A percentile compares a stretch with the other conserved stretches of the same genome.
phyloP scores from a whole-genome alignment of 2,888 invertebrate species.

The Cyclophora albipunctata region DNA sequence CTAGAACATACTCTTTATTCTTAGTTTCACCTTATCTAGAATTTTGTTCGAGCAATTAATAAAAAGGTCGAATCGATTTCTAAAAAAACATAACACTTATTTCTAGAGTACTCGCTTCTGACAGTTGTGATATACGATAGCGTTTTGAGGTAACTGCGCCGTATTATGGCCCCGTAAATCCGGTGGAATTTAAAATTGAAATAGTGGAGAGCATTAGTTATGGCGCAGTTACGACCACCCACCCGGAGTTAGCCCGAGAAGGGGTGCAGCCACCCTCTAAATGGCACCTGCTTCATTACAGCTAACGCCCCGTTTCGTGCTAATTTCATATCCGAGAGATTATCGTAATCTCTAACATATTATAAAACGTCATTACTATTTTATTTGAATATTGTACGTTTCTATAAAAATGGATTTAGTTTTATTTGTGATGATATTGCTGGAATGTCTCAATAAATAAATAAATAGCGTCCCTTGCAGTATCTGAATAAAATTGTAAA shows the following conservation, averaged over 20 bases:
- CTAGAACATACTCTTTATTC: not conserved
- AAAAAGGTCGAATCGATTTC: not conserved
- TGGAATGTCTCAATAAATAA: no score
- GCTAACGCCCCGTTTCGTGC: constrained; percentile 10
- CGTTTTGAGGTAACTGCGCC: not conserved
- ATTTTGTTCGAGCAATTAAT: no score
- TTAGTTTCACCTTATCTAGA: no score
- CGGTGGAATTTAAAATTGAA: not conserved
- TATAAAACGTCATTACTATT: no score
- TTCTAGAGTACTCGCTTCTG: not conserved
- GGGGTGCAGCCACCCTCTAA: constrained; percentile 9
- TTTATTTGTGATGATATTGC: no score
- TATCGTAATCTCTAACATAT: not conserved
- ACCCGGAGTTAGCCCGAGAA: constrained; percentile 13
- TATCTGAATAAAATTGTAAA: no score
- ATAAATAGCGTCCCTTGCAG: no score
- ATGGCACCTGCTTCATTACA: constrained; percentile 19
- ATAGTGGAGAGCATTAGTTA: not conserved
- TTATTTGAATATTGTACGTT: no score
- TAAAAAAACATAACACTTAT: not conserved
- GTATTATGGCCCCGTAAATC: not conserved
- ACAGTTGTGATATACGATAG: no score
- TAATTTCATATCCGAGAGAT: constrained; percentile 11
- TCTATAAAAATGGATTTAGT: no score
- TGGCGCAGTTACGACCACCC: constrained; percentile 2